Percentiles rank a stretch among this genome's conserved stretches.
Conservation (phyloP, 2,888 invertebrate genomes). For the Hydroisotoma schaefferi region DNA sequence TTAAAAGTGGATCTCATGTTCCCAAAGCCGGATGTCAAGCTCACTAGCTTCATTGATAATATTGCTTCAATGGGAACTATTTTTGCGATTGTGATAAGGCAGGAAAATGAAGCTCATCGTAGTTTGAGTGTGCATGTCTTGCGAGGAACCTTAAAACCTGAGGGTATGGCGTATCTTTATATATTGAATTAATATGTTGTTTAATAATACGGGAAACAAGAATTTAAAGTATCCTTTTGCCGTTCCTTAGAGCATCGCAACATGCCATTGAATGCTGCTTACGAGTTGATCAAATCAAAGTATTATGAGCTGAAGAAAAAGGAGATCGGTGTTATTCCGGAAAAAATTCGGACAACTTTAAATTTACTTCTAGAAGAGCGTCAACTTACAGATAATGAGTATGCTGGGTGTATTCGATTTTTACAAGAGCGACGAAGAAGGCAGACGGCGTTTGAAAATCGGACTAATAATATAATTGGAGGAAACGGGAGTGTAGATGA, state of each 20-base stretch:
- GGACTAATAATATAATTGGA: conserved; percentile 25
- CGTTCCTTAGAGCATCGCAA: conserved; percentile 37
- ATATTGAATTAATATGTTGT: too few relatives aligned
- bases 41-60: conserved; percentile 34
- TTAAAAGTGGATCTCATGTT: conserved; percentile 44
- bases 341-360: conserved; percentile 21
- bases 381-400: conserved; percentile 26
- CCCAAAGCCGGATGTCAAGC: conserved; percentile 31
- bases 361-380: conserved; percentile 19
- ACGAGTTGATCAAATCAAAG: conserved; percentile 20
- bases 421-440: conserved; percentile 25
- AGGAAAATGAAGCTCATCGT: conserved; percentile 33
- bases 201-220: too few relatives aligned
- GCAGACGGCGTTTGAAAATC: conserved; percentile 30
- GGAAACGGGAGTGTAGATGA: conserved; percentile 16
- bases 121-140: conserved; percentile 39
- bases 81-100: conserved; percentile 42
- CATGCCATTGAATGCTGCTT: conserved; percentile 27
- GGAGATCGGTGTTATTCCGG: conserved; percentile 36
- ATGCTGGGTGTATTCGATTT: conserved; percentile 22
- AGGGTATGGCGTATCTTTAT: too few relatives aligned
- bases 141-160: conserved; percentile 30
- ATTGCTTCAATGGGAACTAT: conserved; percentile 34
- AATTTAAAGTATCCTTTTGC: too few relatives aligned
- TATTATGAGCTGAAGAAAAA: conserved; percentile 29